A percentile compares a stretch with the other conserved stretches of the same genome.
phyloP scores from a whole-genome alignment of 2,888 invertebrate species.

The Drosophila antonietae region DNA sequence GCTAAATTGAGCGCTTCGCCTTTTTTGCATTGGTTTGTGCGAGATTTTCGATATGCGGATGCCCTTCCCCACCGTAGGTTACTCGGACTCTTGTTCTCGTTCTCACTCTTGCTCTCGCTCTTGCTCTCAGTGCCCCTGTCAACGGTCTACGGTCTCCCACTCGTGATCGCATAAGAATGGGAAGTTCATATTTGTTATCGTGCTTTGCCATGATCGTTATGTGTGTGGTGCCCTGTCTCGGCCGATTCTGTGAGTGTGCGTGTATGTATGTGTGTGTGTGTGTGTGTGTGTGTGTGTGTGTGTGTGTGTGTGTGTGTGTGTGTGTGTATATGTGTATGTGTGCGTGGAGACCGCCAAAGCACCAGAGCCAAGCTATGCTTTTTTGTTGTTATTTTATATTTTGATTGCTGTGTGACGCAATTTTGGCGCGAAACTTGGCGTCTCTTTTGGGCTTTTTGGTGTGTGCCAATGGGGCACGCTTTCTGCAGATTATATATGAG shows the following conservation, averaged over 20 bases:
- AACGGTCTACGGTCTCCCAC: conserved; percentile 54
- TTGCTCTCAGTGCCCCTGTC: conserved; percentile 16
- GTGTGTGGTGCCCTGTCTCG: conserved; percentile 55
- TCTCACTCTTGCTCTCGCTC: not conserved
- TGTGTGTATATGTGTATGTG: conserved; percentile 12
- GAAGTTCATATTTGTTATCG: conserved; percentile 72
- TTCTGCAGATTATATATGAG: conserved; percentile 14
- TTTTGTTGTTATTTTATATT: conserved; percentile 30
- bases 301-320: conserved; percentile 4
- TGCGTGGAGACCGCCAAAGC: conserved; percentile 65
- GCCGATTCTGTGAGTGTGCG: conserved; percentile 22
- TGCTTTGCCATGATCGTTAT: conserved; percentile 70
- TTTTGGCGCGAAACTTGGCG: conserved; percentile 80
- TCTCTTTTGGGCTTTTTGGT: conserved; percentile 62
- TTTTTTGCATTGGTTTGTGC: conserved; percentile 34
- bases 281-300: conserved; percentile 9
- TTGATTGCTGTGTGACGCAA: conserved; percentile 67
- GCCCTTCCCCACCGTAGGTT: not conserved
- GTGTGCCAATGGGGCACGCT: conserved; percentile 61
- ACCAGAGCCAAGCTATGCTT: conserved; percentile 36
- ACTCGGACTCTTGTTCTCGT: not conserved
- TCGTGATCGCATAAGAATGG: conserved; percentile 63
- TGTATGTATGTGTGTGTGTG: conserved; percentile 14
- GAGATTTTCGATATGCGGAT: conserved; percentile 50
- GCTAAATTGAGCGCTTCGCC: conserved; percentile 68